phyloP scores from a whole-genome alignment of 2,888 invertebrate genomes.

The Agonum fuliginosum region DNA sequence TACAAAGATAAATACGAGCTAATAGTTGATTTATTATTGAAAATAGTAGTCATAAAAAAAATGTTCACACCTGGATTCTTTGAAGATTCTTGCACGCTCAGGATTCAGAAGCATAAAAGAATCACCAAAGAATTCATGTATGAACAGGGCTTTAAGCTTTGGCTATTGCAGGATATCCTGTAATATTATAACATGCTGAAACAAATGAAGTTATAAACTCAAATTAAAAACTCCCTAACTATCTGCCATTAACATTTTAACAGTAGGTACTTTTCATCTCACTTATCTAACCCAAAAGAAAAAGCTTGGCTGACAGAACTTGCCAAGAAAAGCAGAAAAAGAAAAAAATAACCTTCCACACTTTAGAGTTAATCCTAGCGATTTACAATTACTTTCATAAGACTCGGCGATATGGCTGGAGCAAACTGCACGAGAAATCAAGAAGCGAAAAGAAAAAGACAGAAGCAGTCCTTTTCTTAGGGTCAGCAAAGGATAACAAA shows the following conservation, averaged over 20 bases:
- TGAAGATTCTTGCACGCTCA: too few relatives aligned
- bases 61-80: too few relatives aligned
- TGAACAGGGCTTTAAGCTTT: too few relatives aligned
- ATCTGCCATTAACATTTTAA: background rate
- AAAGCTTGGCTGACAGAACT: background rate
- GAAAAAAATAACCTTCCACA: constrained; percentile 32
- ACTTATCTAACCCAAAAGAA: constrained; percentile 18
- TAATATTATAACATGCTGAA: background rate
- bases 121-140: too few relatives aligned
- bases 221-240: constrained; percentile 32
- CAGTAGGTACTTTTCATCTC: background rate
- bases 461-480: background rate
- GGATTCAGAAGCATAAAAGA: too few relatives aligned
- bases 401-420: background rate
- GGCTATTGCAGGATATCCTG: too few relatives aligned
- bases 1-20: too few relatives aligned
- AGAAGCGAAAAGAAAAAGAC: constrained; percentile 1
- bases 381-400: constrained; percentile 44
- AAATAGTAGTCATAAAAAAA: too few relatives aligned
- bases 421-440: constrained; percentile 8
- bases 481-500: background rate
- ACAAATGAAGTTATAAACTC: constrained; percentile 10
- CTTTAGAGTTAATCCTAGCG: constrained; percentile 23
- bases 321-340: constrained; percentile 8
- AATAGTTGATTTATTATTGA: too few relatives aligned